A percentile compares a stretch with the other conserved stretches of the same genome.
Evolutionary conservation across 2,113 vertebrate genomes (phyloP).

Genomic region (Entomyzon cyanotis): DNA sequence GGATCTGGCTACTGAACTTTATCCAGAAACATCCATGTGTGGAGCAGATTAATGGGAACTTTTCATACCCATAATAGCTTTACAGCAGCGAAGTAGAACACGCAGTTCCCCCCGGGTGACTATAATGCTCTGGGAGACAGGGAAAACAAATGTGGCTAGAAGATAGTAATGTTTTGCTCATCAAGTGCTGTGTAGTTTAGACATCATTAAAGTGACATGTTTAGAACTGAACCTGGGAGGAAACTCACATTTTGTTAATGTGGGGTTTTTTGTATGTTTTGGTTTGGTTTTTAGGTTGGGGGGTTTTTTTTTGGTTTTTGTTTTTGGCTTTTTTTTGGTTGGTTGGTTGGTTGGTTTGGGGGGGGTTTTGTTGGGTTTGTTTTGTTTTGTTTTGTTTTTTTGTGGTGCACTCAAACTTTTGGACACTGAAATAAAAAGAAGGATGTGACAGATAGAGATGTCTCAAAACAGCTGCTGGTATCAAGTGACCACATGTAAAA

Average conservation of each 20-base stretch:
- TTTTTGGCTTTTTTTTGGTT: neutral
- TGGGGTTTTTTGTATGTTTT: too few relatives aligned
- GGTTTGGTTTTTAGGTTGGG: neutral
- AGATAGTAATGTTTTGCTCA: slow-evolving; percentile 27
- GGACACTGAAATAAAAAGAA: slow-evolving; percentile 36
- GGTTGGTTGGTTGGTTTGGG: neutral
- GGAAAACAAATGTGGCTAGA: slow-evolving; percentile 11
- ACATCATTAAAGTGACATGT: neutral
- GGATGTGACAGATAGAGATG: slow-evolving; percentile 55
- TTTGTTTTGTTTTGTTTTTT: neutral
- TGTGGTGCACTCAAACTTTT: slow-evolving; percentile 9
- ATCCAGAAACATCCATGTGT: slow-evolving; percentile 72
- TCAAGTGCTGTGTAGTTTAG: neutral
- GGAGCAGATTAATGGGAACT: slow-evolving; percentile 72
- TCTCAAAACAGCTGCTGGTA: slow-evolving; percentile 60
- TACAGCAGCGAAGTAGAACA: slow-evolving; percentile 43
- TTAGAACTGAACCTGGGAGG: neutral
- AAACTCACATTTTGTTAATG: neutral
- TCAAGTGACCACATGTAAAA: slow-evolving; percentile 35
- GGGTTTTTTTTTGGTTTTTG: neutral
- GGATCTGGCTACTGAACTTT: slow-evolving; percentile 66
- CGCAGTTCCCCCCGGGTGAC: slow-evolving; percentile 21
- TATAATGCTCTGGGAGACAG: neutral
- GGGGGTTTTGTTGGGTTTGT: too few relatives aligned
- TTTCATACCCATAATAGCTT: slow-evolving; percentile 65